Evolutionary conservation across 1,140 invertebrate species (phyloP), one percentile per base, ranked within the genome.

Genomic region (Augochlora pura): DNA sequence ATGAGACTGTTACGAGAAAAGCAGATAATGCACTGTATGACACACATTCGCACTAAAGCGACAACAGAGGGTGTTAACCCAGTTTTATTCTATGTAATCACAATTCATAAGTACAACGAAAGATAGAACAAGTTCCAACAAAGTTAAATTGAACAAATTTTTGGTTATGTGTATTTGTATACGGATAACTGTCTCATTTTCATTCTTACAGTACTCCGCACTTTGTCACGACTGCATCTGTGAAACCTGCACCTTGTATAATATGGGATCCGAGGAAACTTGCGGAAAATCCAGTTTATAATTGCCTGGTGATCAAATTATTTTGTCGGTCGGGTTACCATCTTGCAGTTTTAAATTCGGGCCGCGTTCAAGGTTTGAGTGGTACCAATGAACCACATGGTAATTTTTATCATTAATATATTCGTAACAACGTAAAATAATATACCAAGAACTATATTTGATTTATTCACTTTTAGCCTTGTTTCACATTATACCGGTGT

Each of bases 311-410:
- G 83, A 94, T 95, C 90, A 94, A 94, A 85, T 87, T 95, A 5
- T 94, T 93, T 84, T 95, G 93, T 79, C 90, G 93, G 75, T 95
- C 94, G 2, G 94, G 94, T 5, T 94, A 93, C 83, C 93, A 94
- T 84, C 86, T 96, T 14, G 94, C 92, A 8, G 91, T 96, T 14
- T 93, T 93, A 76, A 88, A 92, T 4, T 91, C 94, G 77, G 94
- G 94, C 73, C 91, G 89, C 82, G 93, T 95, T 1, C 84, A 88
- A 49, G 95, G 95, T 23, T 92, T 94, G 9, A 86, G 89, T 59
- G 93, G 94, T 71, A 92, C 93, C 1, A 90, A 89, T 38, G 94
- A 95, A 84, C 89, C 90, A 71, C 93, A 93, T 83, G 94, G 95
- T 95, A 92, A 66, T 52, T 67, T 25, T 64, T 66, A 27, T 66